Percentiles rank a stretch among this genome's conserved stretches.
Conservation (phyloP, 2,113 vertebrate genomes). For the Lichenostomus cassidix region DNA sequence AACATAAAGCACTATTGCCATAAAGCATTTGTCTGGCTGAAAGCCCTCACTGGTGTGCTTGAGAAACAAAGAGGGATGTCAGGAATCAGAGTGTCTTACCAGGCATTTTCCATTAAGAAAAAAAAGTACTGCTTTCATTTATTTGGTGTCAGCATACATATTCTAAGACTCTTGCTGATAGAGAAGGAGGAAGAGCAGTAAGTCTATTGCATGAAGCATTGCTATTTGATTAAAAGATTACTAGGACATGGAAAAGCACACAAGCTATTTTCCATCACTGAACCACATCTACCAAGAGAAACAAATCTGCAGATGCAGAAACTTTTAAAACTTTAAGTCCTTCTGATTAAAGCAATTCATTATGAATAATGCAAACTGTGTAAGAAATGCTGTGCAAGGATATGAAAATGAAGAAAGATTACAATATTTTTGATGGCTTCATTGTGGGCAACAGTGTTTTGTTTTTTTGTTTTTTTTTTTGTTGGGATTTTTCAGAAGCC, state of each 20-base stretch:
- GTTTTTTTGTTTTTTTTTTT: background rate
- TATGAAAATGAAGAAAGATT: slow-evolving; percentile 22
- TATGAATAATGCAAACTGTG: slow-evolving; percentile 66
- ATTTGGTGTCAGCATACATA: slow-evolving; percentile 30
- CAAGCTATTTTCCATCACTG: slow-evolving; percentile 14
- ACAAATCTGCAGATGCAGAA: slow-evolving; percentile 45
- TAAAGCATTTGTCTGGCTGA: slow-evolving; percentile 38
- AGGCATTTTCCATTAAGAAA: background rate
- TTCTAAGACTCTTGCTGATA: background rate
- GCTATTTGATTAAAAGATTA: slow-evolving; percentile 57
- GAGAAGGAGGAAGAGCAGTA: slow-evolving; percentile 15
- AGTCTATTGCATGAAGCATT: slow-evolving; percentile 46
- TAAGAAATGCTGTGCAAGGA: slow-evolving; percentile 26
- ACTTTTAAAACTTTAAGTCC: slow-evolving; percentile 65
- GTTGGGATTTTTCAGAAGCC: background rate
- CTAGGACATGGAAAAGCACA: slow-evolving; percentile 24
- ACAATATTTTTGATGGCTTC: slow-evolving; percentile 18
- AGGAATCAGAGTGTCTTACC: background rate
- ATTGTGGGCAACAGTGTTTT: background rate
- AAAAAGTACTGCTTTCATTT: slow-evolving; percentile 12
- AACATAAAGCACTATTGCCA: background rate
- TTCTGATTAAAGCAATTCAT: slow-evolving; percentile 56
- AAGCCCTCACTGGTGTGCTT: background rate
- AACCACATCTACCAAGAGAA: slow-evolving; percentile 37
- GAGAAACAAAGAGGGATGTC: slow-evolving; percentile 2